Base-by-base conservation (phyloP, 2,888 invertebrate genomes). In the Operophtera brumata region DNA sequence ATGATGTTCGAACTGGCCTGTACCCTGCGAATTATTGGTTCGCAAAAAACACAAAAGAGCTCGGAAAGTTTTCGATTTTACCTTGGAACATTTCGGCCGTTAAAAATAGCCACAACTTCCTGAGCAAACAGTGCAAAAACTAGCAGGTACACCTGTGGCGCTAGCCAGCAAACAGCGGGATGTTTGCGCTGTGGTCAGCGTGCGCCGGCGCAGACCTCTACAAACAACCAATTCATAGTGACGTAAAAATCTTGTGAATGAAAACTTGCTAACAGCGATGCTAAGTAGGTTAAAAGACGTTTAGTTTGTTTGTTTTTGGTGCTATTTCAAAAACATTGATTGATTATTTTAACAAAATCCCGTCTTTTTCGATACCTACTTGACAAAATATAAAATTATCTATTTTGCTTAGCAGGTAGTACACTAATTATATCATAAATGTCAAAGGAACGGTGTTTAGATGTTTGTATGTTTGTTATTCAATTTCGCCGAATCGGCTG, bases 81-180 rank as follows among this genome's bases (percentile, higher is more conserved):
- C 5, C 32, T 20, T n/a, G 11, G 34, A 39, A 28, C 36, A 46
- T 42, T 50, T 37, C 39, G 26, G 32, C 68, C 55, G 54, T 61
- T 59, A 47, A 48, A 59, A 64, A 66, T 64, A 69, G 65, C 55
- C 59, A n/a, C n/a, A 73, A 77, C 73, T 74, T 69, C 78, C 75
- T 78, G 76, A 73, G 71, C 70, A 80, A 67, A 79, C 67, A 77
- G 62, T 57, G 65, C 73, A 76, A 81, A 81, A 82, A 81, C 58
- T 56, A 51, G 66, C 82, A 86, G 84, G 84, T 84, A 84, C 63
- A 87, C 85, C 86, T 87, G 86, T 85, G 86, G 87, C 87, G 87
- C 87, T 86, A 75, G 70, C 65, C 64, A 56, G 59, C 67, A 71
- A 69, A 65, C 71, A 73, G 69, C 73, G 69, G 71, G 70, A 71